Percentiles rank a stretch among this genome's conserved stretches.
These are phyloP conservation scores for Sepioteuthis lessoniana DNA, from an alignment of 2,888 invertebrate genomes.

Conservation along the genomic window DNA sequence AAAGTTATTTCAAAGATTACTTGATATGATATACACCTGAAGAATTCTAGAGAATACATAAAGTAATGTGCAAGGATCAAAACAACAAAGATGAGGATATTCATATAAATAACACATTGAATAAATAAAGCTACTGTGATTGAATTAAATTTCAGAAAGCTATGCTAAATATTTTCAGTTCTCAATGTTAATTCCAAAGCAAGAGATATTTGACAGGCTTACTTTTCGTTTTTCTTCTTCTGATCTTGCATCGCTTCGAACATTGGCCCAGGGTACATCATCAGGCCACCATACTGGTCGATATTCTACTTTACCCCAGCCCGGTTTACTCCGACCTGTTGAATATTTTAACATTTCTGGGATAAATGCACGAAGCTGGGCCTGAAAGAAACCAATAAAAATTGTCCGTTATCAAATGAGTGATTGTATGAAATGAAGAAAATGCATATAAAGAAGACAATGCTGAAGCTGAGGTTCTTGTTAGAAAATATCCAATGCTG, in stretches of 20 bases:
- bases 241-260: slow-evolving; percentile 94
- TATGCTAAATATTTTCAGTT: background rate
- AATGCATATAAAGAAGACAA: no score
- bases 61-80: background rate
- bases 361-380: slow-evolving; percentile 95
- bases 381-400: slow-evolving; percentile 75
- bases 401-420: background rate
- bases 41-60: background rate
- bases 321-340: slow-evolving; percentile 94
- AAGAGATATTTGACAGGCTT: slow-evolving; percentile 53
- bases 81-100: no score
- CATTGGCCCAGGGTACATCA: slow-evolving; percentile 98
- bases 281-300: slow-evolving; percentile 98
- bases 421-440: no score
- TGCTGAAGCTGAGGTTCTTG: no score
- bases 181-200: background rate
- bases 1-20: background rate
- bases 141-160: background rate
- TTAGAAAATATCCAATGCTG: no score
- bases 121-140: background rate
- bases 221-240: slow-evolving; percentile 98
- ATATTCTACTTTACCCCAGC: slow-evolving; percentile 97
- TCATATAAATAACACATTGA: background rate
- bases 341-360: slow-evolving; percentile 98
- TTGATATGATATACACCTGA: background rate